These are phyloP conservation scores for Arctia plantaginis DNA, from an alignment of 2,888 invertebrate genomes.

Conservation along the genomic window DNA sequence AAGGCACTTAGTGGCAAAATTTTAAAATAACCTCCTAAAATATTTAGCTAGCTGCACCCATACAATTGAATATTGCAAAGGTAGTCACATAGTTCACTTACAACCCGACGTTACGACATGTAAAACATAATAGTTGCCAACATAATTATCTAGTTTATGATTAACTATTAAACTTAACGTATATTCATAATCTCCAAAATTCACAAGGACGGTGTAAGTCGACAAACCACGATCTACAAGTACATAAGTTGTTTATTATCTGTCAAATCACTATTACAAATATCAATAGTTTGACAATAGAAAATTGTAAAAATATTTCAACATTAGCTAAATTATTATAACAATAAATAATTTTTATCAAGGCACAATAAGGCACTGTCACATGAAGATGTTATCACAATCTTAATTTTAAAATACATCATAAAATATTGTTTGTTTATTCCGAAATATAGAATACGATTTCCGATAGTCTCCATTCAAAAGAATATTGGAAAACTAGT, in stretches of 20 bases:
- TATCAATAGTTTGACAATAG: slow-evolving; percentile 72
- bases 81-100: slow-evolving; percentile 61
- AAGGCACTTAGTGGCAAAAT: slow-evolving; percentile 61
- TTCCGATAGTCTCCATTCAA: slow-evolving; percentile 75
- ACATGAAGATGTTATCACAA: slow-evolving; percentile 85
- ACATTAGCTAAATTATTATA: slow-evolving; percentile 78
- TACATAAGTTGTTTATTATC: slow-evolving; percentile 75
- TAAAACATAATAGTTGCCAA: slow-evolving; percentile 76
- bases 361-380: slow-evolving; percentile 86
- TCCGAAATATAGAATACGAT: slow-evolving; percentile 63
- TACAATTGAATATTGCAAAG: slow-evolving; percentile 63
- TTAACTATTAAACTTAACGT: slow-evolving; percentile 77
- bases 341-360: slow-evolving; percentile 81
- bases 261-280: slow-evolving; percentile 71
- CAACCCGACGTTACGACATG: slow-evolving; percentile 52
- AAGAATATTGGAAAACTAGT: slow-evolving; percentile 79
- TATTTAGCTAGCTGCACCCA: slow-evolving; percentile 68
- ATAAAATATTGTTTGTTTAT: slow-evolving; percentile 58
- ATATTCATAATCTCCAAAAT: slow-evolving; percentile 85
- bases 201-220: slow-evolving; percentile 86
- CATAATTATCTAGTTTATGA: slow-evolving; percentile 74
- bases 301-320: slow-evolving; percentile 76
- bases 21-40: slow-evolving; percentile 56
- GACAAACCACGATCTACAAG: slow-evolving; percentile 78
- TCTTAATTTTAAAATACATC: slow-evolving; percentile 73